Conservation (phyloP, 2,888 invertebrate genomes). For the Caenorhabditis panamensis region DNA sequence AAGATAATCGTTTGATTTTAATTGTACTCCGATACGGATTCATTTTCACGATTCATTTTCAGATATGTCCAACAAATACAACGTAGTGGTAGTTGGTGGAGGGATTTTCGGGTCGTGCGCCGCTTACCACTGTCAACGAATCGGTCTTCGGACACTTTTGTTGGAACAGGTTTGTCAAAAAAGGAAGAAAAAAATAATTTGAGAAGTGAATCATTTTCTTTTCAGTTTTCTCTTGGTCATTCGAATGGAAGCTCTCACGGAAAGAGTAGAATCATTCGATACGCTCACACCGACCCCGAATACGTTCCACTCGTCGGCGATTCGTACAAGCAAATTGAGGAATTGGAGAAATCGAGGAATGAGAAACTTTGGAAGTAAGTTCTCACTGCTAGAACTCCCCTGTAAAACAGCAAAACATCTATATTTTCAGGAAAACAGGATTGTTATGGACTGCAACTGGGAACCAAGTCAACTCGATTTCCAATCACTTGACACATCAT, state of each 20-base stretch:
- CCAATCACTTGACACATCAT: conserved; percentile 47
- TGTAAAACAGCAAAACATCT: no score
- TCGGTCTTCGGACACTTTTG: conserved; percentile 70
- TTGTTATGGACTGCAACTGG: conserved; percentile 64
- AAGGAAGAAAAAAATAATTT: neutral
- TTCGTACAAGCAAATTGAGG: conserved; percentile 66
- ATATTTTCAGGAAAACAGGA: conserved; percentile 63
- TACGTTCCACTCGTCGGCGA: conserved; percentile 72
- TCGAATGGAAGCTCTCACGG: conserved; percentile 78
- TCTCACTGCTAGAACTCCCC: neutral
- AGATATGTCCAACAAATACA: conserved; percentile 44
- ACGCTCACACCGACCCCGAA: conserved; percentile 72
- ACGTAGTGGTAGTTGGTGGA: conserved; percentile 76
- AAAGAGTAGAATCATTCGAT: conserved; percentile 77
- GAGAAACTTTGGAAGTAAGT: conserved; percentile 69
- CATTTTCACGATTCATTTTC: neutral
- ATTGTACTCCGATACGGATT: no score
- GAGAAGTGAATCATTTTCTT: neutral
- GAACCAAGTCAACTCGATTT: conserved; percentile 56
- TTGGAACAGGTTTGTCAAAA: conserved; percentile 71
- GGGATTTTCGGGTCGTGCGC: conserved; percentile 76
- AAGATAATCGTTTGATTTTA: no score
- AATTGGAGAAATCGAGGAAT: conserved; percentile 62
- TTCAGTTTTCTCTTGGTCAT: conserved; percentile 63
- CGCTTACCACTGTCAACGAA: conserved; percentile 75